A percentile compares a stretch with the other conserved stretches of the same genome.
Evolutionary conservation across 2,113 vertebrate genomes (phyloP).

Genomic region (Saiga tatarica): DNA sequence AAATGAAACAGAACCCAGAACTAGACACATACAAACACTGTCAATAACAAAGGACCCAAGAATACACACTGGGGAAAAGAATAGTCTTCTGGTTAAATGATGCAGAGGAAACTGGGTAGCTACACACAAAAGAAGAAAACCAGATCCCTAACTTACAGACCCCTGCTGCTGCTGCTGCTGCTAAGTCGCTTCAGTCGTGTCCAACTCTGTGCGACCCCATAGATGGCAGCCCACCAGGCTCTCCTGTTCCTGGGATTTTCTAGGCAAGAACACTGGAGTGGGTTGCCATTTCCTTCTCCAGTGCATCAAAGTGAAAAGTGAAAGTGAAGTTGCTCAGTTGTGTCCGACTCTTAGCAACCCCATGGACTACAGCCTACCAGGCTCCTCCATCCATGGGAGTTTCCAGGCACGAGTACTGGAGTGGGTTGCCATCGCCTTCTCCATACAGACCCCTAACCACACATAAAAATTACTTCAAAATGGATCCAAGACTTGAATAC

Average conservation of each 20-base stretch:
- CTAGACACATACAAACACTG: not conserved
- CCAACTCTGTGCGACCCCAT: accelerated
- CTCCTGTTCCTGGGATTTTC: accelerated
- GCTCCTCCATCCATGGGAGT: too few relatives aligned
- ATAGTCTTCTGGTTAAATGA: not conserved
- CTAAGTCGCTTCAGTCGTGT: accelerated
- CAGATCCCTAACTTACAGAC: not conserved
- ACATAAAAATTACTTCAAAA: not conserved
- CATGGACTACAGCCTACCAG: too few relatives aligned
- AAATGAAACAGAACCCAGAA: not conserved
- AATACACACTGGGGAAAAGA: not conserved
- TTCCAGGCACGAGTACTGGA: too few relatives aligned
- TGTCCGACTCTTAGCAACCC: accelerated
- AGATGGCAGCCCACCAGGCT: too few relatives aligned
- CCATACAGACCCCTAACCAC: accelerated
- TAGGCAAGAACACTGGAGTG: too few relatives aligned
- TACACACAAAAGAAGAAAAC: not conserved
- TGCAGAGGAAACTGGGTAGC: not conserved
- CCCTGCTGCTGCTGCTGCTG: not conserved
- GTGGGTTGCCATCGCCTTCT: too few relatives aligned
- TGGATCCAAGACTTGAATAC: not conserved
- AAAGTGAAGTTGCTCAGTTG: too few relatives aligned
- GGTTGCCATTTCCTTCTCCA: too few relatives aligned
- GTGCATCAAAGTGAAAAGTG: too few relatives aligned
- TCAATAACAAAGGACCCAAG: not conserved